phyloP scores from a whole-genome alignment of 2,888 invertebrate species.

The Boloria euphrosyne region DNA sequence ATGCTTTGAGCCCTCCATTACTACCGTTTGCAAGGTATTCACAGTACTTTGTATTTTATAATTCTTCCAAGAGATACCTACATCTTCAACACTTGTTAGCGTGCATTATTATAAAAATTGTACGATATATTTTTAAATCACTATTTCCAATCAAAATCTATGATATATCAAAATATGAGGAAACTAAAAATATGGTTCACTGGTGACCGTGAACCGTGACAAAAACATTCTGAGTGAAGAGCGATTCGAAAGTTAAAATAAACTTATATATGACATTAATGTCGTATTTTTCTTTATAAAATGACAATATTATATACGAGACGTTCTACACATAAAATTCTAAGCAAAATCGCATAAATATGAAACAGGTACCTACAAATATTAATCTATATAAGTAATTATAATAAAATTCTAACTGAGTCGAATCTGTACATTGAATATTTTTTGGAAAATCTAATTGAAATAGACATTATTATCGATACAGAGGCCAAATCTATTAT shows the following conservation, averaged over 20 bases:
- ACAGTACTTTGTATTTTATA: background rate
- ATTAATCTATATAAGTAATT: no score
- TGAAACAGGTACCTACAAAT: no score
- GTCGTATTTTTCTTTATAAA: no score
- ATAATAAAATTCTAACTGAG: no score
- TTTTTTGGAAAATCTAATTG: no score
- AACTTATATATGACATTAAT: background rate
- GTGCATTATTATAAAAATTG: background rate
- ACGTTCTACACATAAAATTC: no score
- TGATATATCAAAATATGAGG: background rate
- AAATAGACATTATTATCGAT: no score
- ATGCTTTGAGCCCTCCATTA: conserved; percentile 3
- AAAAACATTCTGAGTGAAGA: background rate
- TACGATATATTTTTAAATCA: background rate
- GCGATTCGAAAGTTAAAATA: background rate
- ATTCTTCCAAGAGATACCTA: background rate
- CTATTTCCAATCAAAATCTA: background rate
- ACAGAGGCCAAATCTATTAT: no score
- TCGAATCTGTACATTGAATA: no score
- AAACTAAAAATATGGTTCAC: background rate
- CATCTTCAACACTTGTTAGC: background rate
- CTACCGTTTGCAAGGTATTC: background rate
- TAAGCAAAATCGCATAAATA: no score
- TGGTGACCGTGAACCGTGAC: background rate
- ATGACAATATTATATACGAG: no score